Base-by-base conservation (phyloP, 1,140 invertebrate genomes). In the Caenorhabditis elegans region DNA sequence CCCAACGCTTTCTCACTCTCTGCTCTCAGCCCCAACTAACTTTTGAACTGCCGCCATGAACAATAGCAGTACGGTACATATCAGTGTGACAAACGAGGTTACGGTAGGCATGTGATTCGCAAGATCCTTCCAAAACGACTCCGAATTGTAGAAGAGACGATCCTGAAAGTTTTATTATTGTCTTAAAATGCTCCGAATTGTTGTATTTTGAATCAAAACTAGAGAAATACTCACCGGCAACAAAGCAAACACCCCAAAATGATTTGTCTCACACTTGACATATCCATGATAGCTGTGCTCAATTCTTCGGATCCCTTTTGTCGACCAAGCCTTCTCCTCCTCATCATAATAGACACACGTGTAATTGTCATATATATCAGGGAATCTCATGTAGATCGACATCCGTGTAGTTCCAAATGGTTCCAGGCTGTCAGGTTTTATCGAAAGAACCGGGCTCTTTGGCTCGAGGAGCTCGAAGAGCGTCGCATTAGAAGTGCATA, bases 341-440 rank as follows among this genome's bases (percentile, higher is more conserved):
- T 82, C 82, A 53, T 83, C 82, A 28, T 83, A 83, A 46, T 70
- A 79, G 19, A 83, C 82, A 43, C 82, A 83, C 6, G 82, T 83
- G 24, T 83, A 83, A 55, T 83, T 83, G 17, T 83, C 82, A 13
- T 19, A 8, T 5, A 28, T 51, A 46, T 83, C 65, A 4, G 51
- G 51, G 6, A 22, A 47, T 46, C 80, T 83, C 49, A 83, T 17
- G 17, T 51, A 39, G 19, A 83, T 39, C 2, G 82, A 65, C 28
- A 83, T 79, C 34, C 77, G 43, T 10, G 49, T 48, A 15, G 80
- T 75, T 13, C 43, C 34, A 26, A 79, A 36, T 26, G 36, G 28
- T 13, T 83, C 53, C 46, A n/a, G 11, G 13, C 26, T 46, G 24
- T 83, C 82, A 1, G 65, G 43, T 75, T 83, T 70, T 1, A 83